Percentiles rank a stretch among this genome's conserved stretches.
Evolutionary conservation across 2,797 vertebrate genomes (phyloP).

Genomic region (Poeciliopsis presidionis): DNA sequence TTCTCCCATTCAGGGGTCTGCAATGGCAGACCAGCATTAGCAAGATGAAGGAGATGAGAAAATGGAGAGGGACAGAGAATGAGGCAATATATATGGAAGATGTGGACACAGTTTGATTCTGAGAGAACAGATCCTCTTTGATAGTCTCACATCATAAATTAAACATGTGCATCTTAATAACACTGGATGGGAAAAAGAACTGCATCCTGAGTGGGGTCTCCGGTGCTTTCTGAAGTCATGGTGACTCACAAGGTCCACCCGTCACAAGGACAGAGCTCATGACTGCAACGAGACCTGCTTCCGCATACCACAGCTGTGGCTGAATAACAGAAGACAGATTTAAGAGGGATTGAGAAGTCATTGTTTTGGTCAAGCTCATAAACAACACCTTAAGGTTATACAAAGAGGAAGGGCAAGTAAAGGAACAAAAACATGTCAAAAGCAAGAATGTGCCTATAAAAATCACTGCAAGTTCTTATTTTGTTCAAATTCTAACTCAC

Average conservation of each 20-base stretch:
- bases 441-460: conserved; percentile 56
- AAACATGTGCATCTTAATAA: conserved; percentile 72
- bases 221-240: conserved; percentile 34
- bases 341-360: conserved; percentile 57
- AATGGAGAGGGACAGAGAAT: conserved; percentile 60
- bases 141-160: conserved; percentile 73
- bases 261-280: conserved; percentile 47
- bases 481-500: conserved; percentile 12
- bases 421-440: conserved; percentile 27
- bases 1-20: conserved; percentile 27
- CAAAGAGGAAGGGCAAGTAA: conserved; percentile 53
- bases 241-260: conserved; percentile 46
- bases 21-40: conserved; percentile 45
- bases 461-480: conserved; percentile 35
- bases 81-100: conserved; percentile 66
- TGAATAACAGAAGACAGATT: conserved; percentile 73
- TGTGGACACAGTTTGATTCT: conserved; percentile 63
- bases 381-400: conserved; percentile 55
- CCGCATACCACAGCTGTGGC: conserved; percentile 37
- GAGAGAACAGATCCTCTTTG: conserved; percentile 65
- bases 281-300: conserved; percentile 53
- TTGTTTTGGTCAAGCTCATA: conserved; percentile 57
- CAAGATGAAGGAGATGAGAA: conserved; percentile 63
- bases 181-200: conserved; percentile 48
- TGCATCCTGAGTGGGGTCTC: conserved; percentile 36